Conservation (phyloP, 2,797 vertebrate species). For the Carduelis carduelis region DNA sequence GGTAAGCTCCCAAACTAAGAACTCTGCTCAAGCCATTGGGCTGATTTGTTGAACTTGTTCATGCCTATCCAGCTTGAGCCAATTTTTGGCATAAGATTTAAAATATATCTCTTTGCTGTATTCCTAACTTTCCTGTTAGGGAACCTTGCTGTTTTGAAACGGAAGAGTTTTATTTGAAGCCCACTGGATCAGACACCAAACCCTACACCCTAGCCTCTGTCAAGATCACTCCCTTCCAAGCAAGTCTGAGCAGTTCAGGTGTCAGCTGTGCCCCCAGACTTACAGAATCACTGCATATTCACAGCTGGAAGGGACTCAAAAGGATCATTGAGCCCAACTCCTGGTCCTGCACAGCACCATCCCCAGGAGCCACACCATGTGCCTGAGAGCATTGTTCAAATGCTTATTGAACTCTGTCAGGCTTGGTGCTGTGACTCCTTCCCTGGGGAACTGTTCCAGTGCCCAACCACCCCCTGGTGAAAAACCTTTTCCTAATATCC, state of each 20-base stretch:
- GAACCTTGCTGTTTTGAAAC: not conserved
- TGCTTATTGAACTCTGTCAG: not conserved
- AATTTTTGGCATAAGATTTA: not conserved
- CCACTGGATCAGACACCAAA: not conserved
- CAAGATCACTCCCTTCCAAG: not conserved
- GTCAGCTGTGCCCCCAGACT: not conserved
- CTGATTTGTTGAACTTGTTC: not conserved
- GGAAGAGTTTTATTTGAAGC: not conserved
- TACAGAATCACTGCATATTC: not conserved
- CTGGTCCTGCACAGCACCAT: not conserved
- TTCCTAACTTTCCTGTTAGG: not conserved
- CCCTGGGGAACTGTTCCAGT: not conserved
- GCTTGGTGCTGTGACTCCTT: not conserved
- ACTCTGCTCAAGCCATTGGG: not conserved
- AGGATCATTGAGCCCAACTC: accelerated
- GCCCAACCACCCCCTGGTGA: not conserved
- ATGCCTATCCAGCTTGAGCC: not conserved
- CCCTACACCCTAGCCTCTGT: not conserved
- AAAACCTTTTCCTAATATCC: not conserved
- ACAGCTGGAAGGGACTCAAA: not conserved
- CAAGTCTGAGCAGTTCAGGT: not conserved
- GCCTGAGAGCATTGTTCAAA: not conserved
- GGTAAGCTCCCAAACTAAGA: not conserved
- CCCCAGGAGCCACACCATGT: not conserved
- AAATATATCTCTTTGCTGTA: not conserved